Conservation (phyloP, 2,113 vertebrate species). For the Cynoglossus semilaevis region DNA sequence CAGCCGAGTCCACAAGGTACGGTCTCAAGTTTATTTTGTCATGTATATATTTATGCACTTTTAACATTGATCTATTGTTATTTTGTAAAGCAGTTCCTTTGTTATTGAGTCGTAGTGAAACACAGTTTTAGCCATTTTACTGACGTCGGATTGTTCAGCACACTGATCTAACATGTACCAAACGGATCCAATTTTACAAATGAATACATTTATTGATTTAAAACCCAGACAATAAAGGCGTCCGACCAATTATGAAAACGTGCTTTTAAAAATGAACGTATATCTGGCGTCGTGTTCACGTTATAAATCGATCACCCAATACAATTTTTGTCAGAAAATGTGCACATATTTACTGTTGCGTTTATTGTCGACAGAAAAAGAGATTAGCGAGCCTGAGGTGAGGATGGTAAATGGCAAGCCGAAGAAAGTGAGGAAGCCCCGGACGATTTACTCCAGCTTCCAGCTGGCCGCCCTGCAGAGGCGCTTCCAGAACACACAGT, state of each 20-base stretch:
- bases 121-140: no score
- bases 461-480: slow-evolving; percentile 96
- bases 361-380: slow-evolving; percentile 83
- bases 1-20: slow-evolving; percentile 90
- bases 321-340: no score
- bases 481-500: slow-evolving; percentile 98
- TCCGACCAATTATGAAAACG: no score
- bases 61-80: background rate
- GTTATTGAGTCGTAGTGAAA: background rate
- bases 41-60: background rate
- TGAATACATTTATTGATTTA: no score
- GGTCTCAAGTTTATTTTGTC: background rate
- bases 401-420: slow-evolving; percentile 99
- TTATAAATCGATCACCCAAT: no score
- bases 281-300: no score
- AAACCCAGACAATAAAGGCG: no score
- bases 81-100: background rate
- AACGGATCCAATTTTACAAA: no score
- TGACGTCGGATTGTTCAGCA: no score
- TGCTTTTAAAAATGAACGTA: no score
- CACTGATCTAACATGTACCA: no score
- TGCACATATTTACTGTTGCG: background rate
- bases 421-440: slow-evolving; percentile 97
- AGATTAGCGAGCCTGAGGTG: slow-evolving; percentile 91
- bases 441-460: slow-evolving; percentile 98